A percentile compares a stretch with the other conserved stretches of the same genome.
These are phyloP conservation scores for Oscheius sp. DNA, from an alignment of 2,888 invertebrate genomes.

Conservation along the genomic window DNA sequence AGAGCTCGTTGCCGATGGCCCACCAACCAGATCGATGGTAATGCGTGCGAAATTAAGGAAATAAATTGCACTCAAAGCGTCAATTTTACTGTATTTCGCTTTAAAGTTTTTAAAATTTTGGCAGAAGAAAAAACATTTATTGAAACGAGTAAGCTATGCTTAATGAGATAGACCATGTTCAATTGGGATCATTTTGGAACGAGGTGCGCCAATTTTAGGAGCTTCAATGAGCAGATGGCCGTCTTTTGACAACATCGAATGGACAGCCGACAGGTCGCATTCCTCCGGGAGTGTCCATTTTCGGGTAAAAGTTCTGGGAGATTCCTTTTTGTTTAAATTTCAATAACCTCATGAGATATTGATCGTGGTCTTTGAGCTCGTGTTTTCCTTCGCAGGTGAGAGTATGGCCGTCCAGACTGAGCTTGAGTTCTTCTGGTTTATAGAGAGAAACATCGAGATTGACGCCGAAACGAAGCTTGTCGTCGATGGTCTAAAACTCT, in stretches of 20 bases:
- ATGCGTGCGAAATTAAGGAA: too few species aligned
- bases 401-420: background rate
- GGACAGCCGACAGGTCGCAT: background rate
- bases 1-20: too few species aligned
- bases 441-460: background rate
- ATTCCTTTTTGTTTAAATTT: background rate
- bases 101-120: too few species aligned
- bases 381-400: background rate
- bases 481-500: background rate
- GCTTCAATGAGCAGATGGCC: background rate
- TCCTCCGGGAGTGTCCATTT: background rate
- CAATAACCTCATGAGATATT: background rate
- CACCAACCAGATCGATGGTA: too few species aligned
- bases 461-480: background rate
- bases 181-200: background rate
- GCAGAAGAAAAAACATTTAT: too few species aligned
- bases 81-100: too few species aligned
- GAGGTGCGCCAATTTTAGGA: background rate
- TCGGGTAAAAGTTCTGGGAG: background rate
- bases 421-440: background rate
- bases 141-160: too few species aligned
- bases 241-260: background rate
- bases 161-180: too few species aligned
- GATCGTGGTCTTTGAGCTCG: background rate
- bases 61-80: too few species aligned